Percentiles rank a stretch among this genome's conserved stretches.
phyloP scores from a whole-genome alignment of 2,113 vertebrate genomes.

The Pollachius pollachius region DNA sequence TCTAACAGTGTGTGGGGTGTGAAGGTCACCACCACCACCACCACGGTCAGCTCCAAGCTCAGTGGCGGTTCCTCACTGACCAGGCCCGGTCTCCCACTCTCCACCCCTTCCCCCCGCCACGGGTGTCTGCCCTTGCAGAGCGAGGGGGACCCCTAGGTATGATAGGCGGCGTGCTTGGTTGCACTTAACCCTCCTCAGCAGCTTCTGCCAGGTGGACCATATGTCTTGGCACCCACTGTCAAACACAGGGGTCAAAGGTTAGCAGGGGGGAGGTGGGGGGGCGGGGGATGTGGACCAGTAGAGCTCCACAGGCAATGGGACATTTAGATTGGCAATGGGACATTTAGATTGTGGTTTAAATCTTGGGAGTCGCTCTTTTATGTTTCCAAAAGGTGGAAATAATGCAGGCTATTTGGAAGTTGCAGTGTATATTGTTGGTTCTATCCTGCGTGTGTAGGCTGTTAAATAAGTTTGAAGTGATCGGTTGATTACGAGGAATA shows the following conservation, averaged over 20 bases:
- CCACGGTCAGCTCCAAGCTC: conserved; percentile 2
- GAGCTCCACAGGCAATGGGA: no score
- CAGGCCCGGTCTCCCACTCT: conserved; percentile 17
- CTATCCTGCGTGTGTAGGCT: no score
- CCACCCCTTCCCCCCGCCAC: not conserved
- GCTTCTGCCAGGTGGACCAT: conserved; percentile 24
- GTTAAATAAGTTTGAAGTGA: no score
- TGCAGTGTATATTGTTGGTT: no score
- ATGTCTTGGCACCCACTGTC: conserved; percentile 45
- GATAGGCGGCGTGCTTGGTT: conserved; percentile 30
- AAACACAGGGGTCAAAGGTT: conserved; percentile 45
- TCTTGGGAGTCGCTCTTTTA: no score
- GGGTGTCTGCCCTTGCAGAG: no score
- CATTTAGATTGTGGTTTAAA: no score
- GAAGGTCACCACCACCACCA: conserved; percentile 57
- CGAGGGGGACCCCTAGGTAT: not conserved
- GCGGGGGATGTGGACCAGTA: no score
- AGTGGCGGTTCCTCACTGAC: not conserved
- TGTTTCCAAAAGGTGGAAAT: no score
- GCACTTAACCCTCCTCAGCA: not conserved
- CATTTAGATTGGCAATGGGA: no score
- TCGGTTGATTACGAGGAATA: no score
- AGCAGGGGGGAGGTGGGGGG: not conserved
- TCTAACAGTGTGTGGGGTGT: conserved; percentile 45
- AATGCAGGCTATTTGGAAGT: no score